Conservation (phyloP, 2,113 vertebrate genomes). For the Corynorhinus townsendii region DNA sequence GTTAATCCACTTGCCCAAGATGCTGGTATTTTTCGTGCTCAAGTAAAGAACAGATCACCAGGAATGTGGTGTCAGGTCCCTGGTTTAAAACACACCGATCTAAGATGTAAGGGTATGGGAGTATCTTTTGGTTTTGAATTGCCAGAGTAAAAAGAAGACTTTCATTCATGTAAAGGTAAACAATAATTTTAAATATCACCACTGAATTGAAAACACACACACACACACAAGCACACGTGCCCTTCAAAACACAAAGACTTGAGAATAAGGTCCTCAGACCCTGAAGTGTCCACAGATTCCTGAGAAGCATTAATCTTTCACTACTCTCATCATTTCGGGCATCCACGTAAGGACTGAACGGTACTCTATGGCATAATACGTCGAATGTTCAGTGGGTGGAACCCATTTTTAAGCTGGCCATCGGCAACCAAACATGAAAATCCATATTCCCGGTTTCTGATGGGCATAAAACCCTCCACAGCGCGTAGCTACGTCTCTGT, state of each 20-base stretch:
- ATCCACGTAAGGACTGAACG: neutral
- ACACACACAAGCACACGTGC: neutral
- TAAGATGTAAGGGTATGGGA: neutral
- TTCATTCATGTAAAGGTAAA: neutral
- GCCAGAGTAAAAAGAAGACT: neutral
- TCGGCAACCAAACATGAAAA: neutral
- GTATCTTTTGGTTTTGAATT: neutral
- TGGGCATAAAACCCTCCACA: neutral
- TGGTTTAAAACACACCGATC: neutral
- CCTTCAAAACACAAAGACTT: neutral
- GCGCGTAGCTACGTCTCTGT: neutral
- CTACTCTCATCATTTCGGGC: neutral
- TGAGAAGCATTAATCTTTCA: neutral
- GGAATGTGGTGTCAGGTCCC: neutral
- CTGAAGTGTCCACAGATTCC: neutral
- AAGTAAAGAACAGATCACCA: neutral
- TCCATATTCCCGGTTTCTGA: neutral
- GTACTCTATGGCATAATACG: neutral
- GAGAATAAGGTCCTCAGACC: neutral
- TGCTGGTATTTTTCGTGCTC: neutral
- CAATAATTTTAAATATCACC: constrained; percentile 15
- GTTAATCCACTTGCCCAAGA: neutral
- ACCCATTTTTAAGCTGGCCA: neutral
- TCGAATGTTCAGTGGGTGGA: neutral
- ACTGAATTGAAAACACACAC: neutral